Evolutionary conservation across 2,888 invertebrate species (phyloP).

Genomic region (Seira musarum): DNA sequence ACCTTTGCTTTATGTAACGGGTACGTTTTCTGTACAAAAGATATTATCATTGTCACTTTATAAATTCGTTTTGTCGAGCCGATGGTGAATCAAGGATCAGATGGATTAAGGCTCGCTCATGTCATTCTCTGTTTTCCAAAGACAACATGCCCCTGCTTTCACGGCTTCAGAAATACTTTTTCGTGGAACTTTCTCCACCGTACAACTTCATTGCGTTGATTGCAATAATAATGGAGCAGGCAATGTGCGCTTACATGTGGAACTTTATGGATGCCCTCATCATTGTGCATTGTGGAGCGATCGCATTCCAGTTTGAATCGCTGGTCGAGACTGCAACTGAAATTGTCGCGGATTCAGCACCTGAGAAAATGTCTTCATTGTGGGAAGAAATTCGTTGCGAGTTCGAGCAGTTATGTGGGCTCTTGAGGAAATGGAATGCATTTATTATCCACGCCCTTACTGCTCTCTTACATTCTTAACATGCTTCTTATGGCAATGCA

Average conservation of each 20-base stretch:
- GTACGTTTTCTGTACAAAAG: too few species aligned
- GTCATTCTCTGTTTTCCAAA: too few species aligned
- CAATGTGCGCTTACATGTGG: slow-evolving; percentile 25
- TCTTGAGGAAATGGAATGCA: slow-evolving; percentile 34
- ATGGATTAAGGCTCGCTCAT: too few species aligned
- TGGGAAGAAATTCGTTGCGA: slow-evolving; percentile 36
- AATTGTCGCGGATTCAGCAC: not conserved
- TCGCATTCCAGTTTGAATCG: slow-evolving; percentile 33
- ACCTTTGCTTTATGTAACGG: slow-evolving; percentile 23
- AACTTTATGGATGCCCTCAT: slow-evolving; percentile 28
- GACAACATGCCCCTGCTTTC: too few species aligned
- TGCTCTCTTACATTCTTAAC: slow-evolving; percentile 30
- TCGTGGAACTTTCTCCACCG: slow-evolving; percentile 1
- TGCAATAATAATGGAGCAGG: slow-evolving; percentile 14
- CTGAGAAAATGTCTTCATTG: slow-evolving; percentile 6
- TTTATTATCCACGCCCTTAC: slow-evolving; percentile 36
- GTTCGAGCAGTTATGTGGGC: slow-evolving; percentile 41
- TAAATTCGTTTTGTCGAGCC: too few species aligned
- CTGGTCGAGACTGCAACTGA: slow-evolving; percentile 18
- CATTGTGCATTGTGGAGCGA: slow-evolving; percentile 5
- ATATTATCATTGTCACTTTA: too few species aligned
- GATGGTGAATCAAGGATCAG: too few species aligned
- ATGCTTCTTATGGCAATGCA: slow-evolving; percentile 35
- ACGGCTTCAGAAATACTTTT: slow-evolving; percentile 7
- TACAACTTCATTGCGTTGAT: slow-evolving; percentile 15